Evolutionary conservation across 2,888 invertebrate genomes (phyloP).

Genomic region (Volucella zonaria): DNA sequence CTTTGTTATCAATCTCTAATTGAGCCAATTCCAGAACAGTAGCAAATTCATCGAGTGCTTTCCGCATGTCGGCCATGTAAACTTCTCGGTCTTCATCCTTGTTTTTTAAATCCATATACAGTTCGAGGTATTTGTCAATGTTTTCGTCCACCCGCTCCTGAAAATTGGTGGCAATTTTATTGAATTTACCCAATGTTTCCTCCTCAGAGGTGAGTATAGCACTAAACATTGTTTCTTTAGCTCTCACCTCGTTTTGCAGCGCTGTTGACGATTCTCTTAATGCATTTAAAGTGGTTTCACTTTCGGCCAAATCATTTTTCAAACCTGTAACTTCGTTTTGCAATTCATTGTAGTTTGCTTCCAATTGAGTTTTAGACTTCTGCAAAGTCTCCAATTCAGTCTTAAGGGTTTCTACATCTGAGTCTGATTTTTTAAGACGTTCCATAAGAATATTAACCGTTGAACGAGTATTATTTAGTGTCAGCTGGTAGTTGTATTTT

Average conservation of each 20-base stretch:
- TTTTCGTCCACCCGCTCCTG: slow-evolving; percentile 82
- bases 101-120: slow-evolving; percentile 81
- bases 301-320: slow-evolving; percentile 78
- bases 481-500: slow-evolving; percentile 82
- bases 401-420: slow-evolving; percentile 82
- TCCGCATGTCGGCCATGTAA: slow-evolving; percentile 82
- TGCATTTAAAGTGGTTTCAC: slow-evolving; percentile 77
- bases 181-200: slow-evolving; percentile 82
- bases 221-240: slow-evolving; percentile 81
- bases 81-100: slow-evolving; percentile 82
- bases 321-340: slow-evolving; percentile 78
- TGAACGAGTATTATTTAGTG: slow-evolving; percentile 81
- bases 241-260: slow-evolving; percentile 81
- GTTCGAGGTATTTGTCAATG: slow-evolving; percentile 81
- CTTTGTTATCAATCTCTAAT: slow-evolving; percentile 82
- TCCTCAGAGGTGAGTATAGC: slow-evolving; percentile 81
- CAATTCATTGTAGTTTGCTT: slow-evolving; percentile 78
- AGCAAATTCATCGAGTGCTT: slow-evolving; percentile 82
- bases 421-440: slow-evolving; percentile 82
- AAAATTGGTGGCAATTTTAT: slow-evolving; percentile 83
- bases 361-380: slow-evolving; percentile 79
- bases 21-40: slow-evolving; percentile 82
- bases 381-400: slow-evolving; percentile 80
- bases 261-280: slow-evolving; percentile 79
- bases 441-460: slow-evolving; percentile 83